Conservation (phyloP, 2,888 invertebrate species). For the Drosophila peninsularis region DNA sequence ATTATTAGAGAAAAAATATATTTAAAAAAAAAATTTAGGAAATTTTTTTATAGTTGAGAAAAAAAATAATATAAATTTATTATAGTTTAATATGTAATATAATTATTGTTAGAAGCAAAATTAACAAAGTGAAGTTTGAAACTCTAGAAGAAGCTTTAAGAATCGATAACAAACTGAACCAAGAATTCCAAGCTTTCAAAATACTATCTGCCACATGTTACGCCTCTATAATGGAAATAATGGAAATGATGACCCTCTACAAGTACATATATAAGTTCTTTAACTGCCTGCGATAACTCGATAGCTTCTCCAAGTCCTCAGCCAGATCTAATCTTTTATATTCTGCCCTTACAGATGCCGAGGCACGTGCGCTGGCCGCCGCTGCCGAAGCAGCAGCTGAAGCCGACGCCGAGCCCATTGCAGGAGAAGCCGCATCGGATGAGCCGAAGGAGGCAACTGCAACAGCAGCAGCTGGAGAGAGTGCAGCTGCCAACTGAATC, state of each 20-base stretch:
- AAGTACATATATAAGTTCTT: neutral
- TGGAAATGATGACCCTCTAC: neutral
- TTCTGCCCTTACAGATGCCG: constrained; percentile 66
- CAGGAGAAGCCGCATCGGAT: neutral
- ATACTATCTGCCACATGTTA: too few relatives aligned
- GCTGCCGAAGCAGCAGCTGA: constrained; percentile 69
- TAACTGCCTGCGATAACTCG: neutral
- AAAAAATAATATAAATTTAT: too few relatives aligned
- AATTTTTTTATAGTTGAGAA: too few relatives aligned
- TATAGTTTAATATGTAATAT: too few relatives aligned
- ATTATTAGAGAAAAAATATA: too few relatives aligned
- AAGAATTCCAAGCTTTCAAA: too few relatives aligned
- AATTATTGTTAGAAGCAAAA: too few relatives aligned
- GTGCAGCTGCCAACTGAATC: constrained; percentile 41
- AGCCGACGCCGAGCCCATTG: constrained; percentile 34
- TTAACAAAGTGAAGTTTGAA: too few relatives aligned
- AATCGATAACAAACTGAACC: too few relatives aligned
- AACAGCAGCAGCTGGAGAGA: constrained; percentile 16
- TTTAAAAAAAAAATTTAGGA: too few relatives aligned
- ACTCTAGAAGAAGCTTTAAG: too few relatives aligned
- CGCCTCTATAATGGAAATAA: neutral
- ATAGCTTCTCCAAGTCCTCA: rapidly evolving
- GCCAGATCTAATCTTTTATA: neutral
- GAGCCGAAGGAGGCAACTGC: constrained; percentile 37
- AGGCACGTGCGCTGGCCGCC: constrained; percentile 76